Percentiles rank a stretch among this genome's conserved stretches.
Conservation (phyloP, 2,888 invertebrate species). For the Rhaphigaster nebulosa region DNA sequence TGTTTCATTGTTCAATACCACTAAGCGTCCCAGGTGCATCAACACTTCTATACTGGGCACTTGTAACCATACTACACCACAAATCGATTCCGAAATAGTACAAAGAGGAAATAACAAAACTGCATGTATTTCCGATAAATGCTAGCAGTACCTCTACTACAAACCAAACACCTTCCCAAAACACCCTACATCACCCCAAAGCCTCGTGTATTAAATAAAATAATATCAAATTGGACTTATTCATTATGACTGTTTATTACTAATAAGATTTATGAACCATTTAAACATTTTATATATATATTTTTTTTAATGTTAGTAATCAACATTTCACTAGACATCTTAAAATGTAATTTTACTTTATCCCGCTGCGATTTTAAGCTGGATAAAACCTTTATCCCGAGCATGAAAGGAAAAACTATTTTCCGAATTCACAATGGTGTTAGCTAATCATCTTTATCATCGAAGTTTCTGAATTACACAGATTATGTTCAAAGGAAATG, state of each 20-base stretch:
- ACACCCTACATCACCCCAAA: conserved; percentile 48
- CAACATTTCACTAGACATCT: background rate
- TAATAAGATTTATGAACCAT: background rate
- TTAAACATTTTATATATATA: background rate
- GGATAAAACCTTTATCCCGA: background rate
- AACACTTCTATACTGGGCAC: background rate
- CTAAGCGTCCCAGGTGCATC: background rate
- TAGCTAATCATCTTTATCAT: background rate
- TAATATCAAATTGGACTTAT: background rate
- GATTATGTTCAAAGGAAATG: too few species aligned
- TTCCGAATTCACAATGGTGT: background rate
- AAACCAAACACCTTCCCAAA: background rate
- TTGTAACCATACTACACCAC: background rate
- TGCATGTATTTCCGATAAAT: background rate
- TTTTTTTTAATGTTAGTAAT: background rate
- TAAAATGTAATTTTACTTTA: background rate
- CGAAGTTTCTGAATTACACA: background rate
- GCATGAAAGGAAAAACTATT: background rate
- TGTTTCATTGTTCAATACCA: background rate
- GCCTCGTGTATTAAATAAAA: conserved; percentile 25
- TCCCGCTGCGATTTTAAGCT: background rate
- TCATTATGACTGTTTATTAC: background rate
- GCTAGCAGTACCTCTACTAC: background rate
- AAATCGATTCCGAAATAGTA: conserved; percentile 25
- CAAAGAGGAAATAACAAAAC: conserved; percentile 37